Evolutionary conservation across 2,797 vertebrate genomes (phyloP), one percentile per base, ranked within the genome.

Genomic region (Hozukius guyotensis): DNA sequence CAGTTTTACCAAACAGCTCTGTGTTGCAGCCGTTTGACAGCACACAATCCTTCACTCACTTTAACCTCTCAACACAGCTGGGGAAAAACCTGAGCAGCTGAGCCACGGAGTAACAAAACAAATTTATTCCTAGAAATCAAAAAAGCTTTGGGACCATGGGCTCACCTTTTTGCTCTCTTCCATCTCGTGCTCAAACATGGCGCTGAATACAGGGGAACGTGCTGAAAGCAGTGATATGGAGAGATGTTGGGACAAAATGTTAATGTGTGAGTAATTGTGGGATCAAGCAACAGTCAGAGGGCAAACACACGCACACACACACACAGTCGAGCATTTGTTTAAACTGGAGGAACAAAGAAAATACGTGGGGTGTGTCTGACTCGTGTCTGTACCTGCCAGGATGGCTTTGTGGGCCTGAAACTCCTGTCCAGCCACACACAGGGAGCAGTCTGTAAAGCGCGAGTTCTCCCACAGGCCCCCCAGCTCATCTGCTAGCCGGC

Each of bases 131-230:
- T 27, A 10, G 34, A 25, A 29, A 42, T 55, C 49, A 75, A 60
- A 64, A 71, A 63, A 72, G 14, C 49, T 42, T 20, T 9, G 25
- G 60, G 72, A 64, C 49, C 67, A 80, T 64, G 72, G 73, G 79
- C 96, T 94, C 91, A 99, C 98, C 97, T 99, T 99, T 95, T 99
- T 99, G 93, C 98, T 99, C 89, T 99, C 98, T 63, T 99, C 98
- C 98, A 99, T 99, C 92, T 99, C 98, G 6, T 99, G 98, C 91
- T 99, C 98, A 92, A 99, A 99, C 98, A 99, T 99, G 91, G 98
- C 98, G n/a, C 98, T 99, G 95, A 99, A 99, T 60, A 99, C 98
- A 0, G 98, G 98, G 18, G 98, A 99, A 4, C 98, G 97, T 0
- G 98, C 98, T 99, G 87, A 61, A 83, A 80, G 32, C 57, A 73